Conservation (phyloP, 1,140 invertebrate genomes). For the Teleogryllus occipitalis region DNA sequence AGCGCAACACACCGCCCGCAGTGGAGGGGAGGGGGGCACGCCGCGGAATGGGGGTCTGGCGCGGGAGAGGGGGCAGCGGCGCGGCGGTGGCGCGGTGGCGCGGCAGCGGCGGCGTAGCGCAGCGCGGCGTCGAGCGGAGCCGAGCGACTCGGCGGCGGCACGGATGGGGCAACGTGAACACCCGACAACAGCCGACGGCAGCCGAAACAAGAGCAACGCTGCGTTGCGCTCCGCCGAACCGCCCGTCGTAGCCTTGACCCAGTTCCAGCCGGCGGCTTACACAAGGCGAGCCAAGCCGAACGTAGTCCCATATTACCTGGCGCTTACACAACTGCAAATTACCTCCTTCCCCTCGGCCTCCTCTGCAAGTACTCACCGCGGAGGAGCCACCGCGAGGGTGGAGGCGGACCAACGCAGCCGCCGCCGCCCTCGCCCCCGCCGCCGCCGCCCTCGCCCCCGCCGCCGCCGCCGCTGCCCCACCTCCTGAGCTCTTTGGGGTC, state of each 20-base stretch:
- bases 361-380: too few relatives aligned
- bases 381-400: too few relatives aligned
- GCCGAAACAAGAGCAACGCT: background rate
- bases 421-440: too few relatives aligned
- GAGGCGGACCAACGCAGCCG: too few relatives aligned
- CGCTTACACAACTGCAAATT: background rate
- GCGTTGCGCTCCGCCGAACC: background rate
- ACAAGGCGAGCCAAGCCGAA: background rate
- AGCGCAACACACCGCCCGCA: background rate
- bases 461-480: too few relatives aligned
- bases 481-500: too few relatives aligned
- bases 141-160: too few relatives aligned
- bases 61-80: slow-evolving; percentile 9
- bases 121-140: background rate
- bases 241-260: background rate
- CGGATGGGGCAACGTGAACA: background rate
- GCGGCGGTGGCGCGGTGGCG: background rate
- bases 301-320: background rate
- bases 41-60: background rate
- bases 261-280: background rate
- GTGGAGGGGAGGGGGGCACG: background rate
- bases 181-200: background rate
- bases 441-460: too few relatives aligned
- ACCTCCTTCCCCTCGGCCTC: background rate
- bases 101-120: background rate